Conservation (phyloP, 2,888 invertebrate genomes). For the Lamellibrachia satsuma region DNA sequence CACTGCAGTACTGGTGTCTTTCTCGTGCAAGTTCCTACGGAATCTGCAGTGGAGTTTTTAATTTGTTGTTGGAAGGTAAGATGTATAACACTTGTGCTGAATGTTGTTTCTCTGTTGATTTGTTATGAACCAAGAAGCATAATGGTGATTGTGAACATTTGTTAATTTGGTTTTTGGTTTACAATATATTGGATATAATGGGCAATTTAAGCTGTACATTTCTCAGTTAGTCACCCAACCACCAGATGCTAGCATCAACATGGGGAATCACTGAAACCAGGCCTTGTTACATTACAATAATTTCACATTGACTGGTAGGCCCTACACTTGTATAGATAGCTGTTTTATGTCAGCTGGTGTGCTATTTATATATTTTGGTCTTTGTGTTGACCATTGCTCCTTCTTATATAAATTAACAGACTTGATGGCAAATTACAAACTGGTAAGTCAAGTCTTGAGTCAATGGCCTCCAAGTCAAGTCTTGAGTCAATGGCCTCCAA, state of each 20-base stretch:
- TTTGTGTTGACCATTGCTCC: neutral
- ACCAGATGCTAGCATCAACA: neutral
- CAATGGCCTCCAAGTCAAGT: too few relatives aligned
- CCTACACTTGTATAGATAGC: neutral
- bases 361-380: neutral
- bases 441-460: too few relatives aligned
- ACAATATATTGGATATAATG: neutral
- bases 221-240: neutral
- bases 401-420: neutral
- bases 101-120: neutral
- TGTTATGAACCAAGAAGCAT: neutral
- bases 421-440: too few relatives aligned
- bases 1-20: too few relatives aligned
- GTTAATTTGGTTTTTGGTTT: neutral
- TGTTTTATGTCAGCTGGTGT: neutral
- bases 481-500: too few relatives aligned
- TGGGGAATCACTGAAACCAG: neutral
- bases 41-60: neutral
- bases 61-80: slow-evolving; percentile 6
- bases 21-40: neutral
- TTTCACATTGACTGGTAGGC: neutral
- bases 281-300: neutral
- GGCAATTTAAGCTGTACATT: neutral
- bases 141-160: neutral
- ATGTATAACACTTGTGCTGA: neutral